phyloP scores from a whole-genome alignment of 2,888 invertebrate species.

The Xestia sexstrigata region DNA sequence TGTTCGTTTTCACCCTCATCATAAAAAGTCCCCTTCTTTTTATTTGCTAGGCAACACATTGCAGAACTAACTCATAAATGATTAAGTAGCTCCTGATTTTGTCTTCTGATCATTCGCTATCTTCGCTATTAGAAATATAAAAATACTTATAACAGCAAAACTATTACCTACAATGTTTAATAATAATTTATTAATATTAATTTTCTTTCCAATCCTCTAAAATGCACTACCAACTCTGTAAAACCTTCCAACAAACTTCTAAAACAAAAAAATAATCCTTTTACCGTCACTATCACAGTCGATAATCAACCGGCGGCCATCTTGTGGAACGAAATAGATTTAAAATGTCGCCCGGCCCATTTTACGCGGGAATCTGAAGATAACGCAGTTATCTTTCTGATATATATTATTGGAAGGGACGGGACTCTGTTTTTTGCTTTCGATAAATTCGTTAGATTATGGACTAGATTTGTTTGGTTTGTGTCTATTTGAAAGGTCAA shows the following conservation, averaged over 20 bases:
- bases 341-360: constrained; percentile 66
- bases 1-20: not conserved
- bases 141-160: not conserved
- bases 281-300: constrained; percentile 58
- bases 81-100: not conserved
- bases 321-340: constrained; percentile 72
- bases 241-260: constrained; percentile 24
- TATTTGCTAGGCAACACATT: not conserved
- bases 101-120: not conserved
- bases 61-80: not conserved
- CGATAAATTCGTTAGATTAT: constrained; percentile 42
- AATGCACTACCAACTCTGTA: not conserved
- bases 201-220: not conserved
- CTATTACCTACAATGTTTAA: not conserved
- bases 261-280: constrained; percentile 51
- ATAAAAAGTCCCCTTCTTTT: not conserved
- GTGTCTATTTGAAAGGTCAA: not conserved
- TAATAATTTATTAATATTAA: not conserved
- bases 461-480: constrained; percentile 24
- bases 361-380: constrained; percentile 68
- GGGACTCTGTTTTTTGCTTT: constrained; percentile 49
- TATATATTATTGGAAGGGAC: constrained; percentile 59
- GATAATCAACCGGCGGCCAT: constrained; percentile 68
- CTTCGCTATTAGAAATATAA: not conserved
- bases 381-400: constrained; percentile 67